Percentiles rank a stretch among this genome's conserved stretches.
phyloP scores from a whole-genome alignment of 1,140 invertebrate species.

The Drosophila punjabiensis region DNA sequence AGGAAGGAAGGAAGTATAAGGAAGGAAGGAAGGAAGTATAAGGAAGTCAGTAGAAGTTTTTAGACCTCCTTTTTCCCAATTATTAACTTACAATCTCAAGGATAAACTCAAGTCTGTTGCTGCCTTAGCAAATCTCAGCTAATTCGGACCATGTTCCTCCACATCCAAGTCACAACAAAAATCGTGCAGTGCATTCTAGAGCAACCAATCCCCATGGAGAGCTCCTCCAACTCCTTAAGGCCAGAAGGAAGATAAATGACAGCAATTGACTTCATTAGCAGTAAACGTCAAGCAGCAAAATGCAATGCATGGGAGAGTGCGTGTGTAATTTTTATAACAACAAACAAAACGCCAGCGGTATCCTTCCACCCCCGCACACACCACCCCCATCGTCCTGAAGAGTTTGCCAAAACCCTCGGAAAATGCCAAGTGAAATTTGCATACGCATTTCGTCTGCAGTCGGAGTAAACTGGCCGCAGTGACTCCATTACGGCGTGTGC shows the following conservation, averaged over 20 bases:
- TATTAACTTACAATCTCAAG: neutral
- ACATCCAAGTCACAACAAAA: constrained; percentile 21
- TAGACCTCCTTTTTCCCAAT: too few species aligned
- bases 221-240: neutral
- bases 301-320: constrained; percentile 43
- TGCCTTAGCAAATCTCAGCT: constrained; percentile 32
- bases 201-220: constrained; percentile 7
- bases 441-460: constrained; percentile 78
- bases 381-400: constrained; percentile 3
- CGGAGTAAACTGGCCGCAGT: constrained; percentile 52
- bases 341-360: constrained; percentile 55
- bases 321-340: constrained; percentile 64
- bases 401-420: constrained; percentile 29
- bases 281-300: constrained; percentile 76
- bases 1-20: too few species aligned
- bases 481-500: constrained; percentile 65
- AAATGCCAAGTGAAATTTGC: constrained; percentile 68
- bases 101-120: neutral
- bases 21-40: too few species aligned
- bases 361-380: neutral
- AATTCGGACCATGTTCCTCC: constrained; percentile 19
- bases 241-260: constrained; percentile 68
- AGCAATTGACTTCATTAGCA: constrained; percentile 82
- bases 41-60: neutral
- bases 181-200: constrained; percentile 19